phyloP scores from a whole-genome alignment of 2,113 vertebrate genomes.

The Telmatochromis sp. region DNA sequence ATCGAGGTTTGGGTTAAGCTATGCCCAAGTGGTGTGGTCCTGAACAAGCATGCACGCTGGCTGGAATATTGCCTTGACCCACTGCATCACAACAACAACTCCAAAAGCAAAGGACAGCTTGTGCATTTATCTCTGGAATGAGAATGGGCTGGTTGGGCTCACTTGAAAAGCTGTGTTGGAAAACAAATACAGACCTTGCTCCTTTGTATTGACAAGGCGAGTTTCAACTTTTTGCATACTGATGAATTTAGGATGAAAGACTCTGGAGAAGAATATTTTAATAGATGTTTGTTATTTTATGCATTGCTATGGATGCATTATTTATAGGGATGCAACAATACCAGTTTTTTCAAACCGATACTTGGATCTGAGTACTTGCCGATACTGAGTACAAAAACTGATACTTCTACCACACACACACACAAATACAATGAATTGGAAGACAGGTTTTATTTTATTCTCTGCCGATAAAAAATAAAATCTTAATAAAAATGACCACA shows the following conservation, averaged over 20 bases:
- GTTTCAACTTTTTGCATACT: not conserved
- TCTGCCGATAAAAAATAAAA: rapidly evolving
- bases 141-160: not conserved
- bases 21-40: not conserved
- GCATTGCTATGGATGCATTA: not conserved
- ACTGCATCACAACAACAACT: not conserved
- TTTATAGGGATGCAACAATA: not conserved
- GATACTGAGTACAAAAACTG: no score
- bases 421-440: rapidly evolving
- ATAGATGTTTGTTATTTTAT: not conserved
- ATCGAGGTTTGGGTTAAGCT: not conserved
- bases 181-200: not conserved
- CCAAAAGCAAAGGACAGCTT: not conserved
- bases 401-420: no score
- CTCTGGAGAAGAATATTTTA: not conserved
- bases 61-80: not conserved
- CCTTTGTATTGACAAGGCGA: not conserved
- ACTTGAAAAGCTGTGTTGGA: not conserved
- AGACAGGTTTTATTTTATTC: rapidly evolving
- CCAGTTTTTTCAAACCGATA: no score
- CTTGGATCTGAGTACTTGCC: no score
- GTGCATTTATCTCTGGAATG: not conserved
- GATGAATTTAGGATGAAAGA: not conserved
- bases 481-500: no score
- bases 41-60: not conserved